Conservation (phyloP, 2,797 vertebrate species). For the Darevskia mixta region DNA sequence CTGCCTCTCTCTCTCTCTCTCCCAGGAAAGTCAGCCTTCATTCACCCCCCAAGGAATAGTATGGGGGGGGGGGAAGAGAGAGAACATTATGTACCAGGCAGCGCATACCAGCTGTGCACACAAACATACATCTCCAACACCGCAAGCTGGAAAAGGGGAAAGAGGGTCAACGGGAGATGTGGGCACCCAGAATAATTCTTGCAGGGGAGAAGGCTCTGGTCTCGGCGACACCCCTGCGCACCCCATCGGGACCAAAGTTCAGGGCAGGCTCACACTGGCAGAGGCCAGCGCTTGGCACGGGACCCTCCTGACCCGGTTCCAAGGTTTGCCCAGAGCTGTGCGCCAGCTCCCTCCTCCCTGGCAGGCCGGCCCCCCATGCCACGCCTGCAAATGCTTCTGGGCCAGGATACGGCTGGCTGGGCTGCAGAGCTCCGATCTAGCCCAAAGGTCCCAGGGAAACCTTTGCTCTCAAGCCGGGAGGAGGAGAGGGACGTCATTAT, state of each 20-base stretch:
- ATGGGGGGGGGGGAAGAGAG: no score
- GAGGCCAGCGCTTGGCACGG: neutral
- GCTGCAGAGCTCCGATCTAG: no score
- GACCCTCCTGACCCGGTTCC: neutral
- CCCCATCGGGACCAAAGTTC: constrained; percentile 3
- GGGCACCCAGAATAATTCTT: no score
- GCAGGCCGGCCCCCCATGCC: no score
- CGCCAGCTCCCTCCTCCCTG: neutral
- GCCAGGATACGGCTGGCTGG: neutral
- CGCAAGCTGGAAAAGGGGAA: neutral
- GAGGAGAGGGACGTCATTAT: no score
- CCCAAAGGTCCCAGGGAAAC: neutral
- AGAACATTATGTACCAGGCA: neutral
- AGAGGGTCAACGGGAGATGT: no score
- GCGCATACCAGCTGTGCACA: neutral
- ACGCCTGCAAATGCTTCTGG: neutral
- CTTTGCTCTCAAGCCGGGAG: neutral
- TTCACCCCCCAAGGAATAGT: no score
- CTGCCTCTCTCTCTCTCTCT: no score
- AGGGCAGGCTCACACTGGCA: neutral
- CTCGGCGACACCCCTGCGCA: no score
- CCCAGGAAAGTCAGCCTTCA: no score
- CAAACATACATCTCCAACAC: neutral
- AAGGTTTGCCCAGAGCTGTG: fast-evolving
- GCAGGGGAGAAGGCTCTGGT: no score